phyloP scores from a whole-genome alignment of 2,113 vertebrate genomes.

The Suncus etruscus region DNA sequence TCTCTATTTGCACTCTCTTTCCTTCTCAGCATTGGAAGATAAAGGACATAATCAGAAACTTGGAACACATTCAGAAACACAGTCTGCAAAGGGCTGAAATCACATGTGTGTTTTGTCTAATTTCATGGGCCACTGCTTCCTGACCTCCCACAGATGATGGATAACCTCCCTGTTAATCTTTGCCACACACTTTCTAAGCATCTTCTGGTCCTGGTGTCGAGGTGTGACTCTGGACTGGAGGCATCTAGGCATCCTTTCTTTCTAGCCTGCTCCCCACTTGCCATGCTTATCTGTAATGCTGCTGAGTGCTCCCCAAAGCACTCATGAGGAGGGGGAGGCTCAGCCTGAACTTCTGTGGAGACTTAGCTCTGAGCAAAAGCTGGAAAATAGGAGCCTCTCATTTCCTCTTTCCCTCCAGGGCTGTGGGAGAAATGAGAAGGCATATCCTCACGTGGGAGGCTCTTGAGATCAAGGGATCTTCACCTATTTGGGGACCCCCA shows the following conservation, averaged over 20 bases:
- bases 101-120: not conserved
- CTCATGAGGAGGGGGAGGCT: too few species aligned
- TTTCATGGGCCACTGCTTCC: not conserved
- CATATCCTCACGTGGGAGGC: not conserved
- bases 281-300: fast-evolving
- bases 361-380: not conserved
- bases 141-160: not conserved
- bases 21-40: not conserved
- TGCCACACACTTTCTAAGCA: not conserved
- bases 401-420: not conserved
- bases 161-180: not conserved
- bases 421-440: not conserved
- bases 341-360: not conserved
- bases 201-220: not conserved
- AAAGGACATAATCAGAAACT: not conserved
- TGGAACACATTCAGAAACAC: not conserved
- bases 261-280: too few species aligned
- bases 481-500: slow-evolving; percentile 40
- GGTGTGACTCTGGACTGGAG: not conserved
- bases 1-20: not conserved
- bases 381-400: not conserved
- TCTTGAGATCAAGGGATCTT: slow-evolving; percentile 8
- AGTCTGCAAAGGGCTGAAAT: not conserved
- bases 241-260: not conserved
- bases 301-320: too few species aligned